phyloP scores from a whole-genome alignment of 2,797 vertebrate species.

The Micromesistius poutassou region DNA sequence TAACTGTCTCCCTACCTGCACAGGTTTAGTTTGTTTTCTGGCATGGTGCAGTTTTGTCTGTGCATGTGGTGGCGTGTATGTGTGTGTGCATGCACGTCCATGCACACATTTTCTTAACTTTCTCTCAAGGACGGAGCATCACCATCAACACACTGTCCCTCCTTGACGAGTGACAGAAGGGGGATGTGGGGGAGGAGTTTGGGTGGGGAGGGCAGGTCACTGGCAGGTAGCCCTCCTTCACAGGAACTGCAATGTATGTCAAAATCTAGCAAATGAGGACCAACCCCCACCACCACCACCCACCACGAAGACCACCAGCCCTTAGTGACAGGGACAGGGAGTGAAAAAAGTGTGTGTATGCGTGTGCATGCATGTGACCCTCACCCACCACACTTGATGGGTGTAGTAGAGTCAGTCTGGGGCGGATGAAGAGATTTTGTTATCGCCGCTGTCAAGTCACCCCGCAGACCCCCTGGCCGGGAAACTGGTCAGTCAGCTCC shows the following conservation, averaged over 20 bases:
- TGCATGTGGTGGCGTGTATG: not conserved
- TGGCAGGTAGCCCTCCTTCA: conserved; percentile 46
- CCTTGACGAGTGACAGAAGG: conserved; percentile 2
- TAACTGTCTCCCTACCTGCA: conserved; percentile 20
- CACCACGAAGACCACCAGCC: not conserved
- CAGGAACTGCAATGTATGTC: conserved; percentile 25
- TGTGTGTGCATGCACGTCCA: not conserved
- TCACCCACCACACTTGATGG: not conserved
- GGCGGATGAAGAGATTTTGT: not conserved
- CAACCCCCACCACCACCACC: not conserved
- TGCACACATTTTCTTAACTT: conserved; percentile 17
- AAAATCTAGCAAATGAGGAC: conserved; percentile 32
- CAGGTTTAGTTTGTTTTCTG: not conserved
- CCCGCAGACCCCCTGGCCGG: not conserved
- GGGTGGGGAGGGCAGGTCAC: conserved; percentile 8
- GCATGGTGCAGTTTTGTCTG: not conserved
- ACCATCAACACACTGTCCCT: conserved; percentile 12
- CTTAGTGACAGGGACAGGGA: conserved; percentile 1
- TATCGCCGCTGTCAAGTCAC: not conserved
- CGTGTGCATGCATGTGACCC: not conserved
- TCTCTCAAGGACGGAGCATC: conserved; percentile 38
- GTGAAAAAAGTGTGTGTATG: not conserved
- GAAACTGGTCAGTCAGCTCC: not conserved
- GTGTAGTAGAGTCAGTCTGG: not conserved
- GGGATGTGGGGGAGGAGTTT: not conserved